phyloP scores from a whole-genome alignment of 2,888 invertebrate species.

The Cerastis rubricosa region DNA sequence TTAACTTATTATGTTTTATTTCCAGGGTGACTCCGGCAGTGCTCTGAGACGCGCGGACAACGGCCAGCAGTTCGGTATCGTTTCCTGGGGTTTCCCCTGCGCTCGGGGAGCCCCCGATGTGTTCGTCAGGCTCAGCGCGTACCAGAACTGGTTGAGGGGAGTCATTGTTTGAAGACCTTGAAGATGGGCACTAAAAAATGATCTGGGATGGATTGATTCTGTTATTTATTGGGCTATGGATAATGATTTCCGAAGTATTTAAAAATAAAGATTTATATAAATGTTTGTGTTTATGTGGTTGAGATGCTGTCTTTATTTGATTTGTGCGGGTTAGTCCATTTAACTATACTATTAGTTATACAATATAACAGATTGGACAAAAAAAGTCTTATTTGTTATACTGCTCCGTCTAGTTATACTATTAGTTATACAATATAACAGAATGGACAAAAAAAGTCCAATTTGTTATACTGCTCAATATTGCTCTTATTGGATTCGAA shows the following conservation, averaged over 20 bases:
- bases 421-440: too few species aligned
- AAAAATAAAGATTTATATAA: not conserved
- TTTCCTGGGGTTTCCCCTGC: slow-evolving; percentile 84
- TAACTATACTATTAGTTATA: too few species aligned
- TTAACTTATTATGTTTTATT: not conserved
- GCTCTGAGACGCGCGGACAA: slow-evolving; percentile 67
- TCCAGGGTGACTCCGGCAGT: slow-evolving; percentile 82
- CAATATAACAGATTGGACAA: too few species aligned
- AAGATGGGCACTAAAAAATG: not conserved
- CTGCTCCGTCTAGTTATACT: too few species aligned
- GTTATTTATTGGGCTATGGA: not conserved
- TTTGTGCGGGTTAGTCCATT: too few species aligned
- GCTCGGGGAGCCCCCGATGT: slow-evolving; percentile 81
- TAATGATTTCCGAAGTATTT: too few species aligned
- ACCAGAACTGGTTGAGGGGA: slow-evolving; percentile 65
- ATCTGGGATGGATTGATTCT: not conserved
- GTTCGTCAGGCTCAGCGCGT: slow-evolving; percentile 74
- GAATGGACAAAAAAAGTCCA: too few species aligned
- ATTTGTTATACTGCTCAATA: too few species aligned
- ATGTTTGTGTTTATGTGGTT: not conserved
- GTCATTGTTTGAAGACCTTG: slow-evolving; percentile 44
- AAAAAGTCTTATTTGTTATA: too few species aligned
- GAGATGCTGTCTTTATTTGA: not conserved
- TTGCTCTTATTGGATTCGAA: too few species aligned
- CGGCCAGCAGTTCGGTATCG: slow-evolving; percentile 76